Evolutionary conservation across 1,140 invertebrate species (phyloP), one percentile per base, ranked within the genome.

Genomic region (Halesus radiatus): DNA sequence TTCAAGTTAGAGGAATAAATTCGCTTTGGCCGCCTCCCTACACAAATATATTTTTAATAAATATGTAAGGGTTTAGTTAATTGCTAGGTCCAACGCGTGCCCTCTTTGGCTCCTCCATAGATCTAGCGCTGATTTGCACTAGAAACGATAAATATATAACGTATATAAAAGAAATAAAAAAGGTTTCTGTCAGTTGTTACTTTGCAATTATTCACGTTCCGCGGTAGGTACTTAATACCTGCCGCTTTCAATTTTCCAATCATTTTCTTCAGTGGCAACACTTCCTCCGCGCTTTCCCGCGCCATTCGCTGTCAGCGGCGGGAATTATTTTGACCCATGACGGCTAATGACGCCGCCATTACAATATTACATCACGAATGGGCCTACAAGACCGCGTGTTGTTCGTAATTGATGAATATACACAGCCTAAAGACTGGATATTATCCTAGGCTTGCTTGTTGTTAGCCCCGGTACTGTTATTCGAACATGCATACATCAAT

Each of bases 291-390:
- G 62, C 62, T 64, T 64, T 64, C 62, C 62, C 62, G 62, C 62
- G 62, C 62, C 16, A 16, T 64, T 26, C 22, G 22, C 62, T 64
- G 62, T 64, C 62, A 64, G 62, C 22, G 56, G 18, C 18, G 16
- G 62, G 62, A 26, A 26, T 26, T 6, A 26, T 54, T 54, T 56
- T 54, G 53, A 74, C 72, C 72, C 72, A 2, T 54, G 74, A 10
- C 66, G 73, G 74, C 66, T 58, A 23, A 62, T 81, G 78, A 81
- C 73, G 80, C 78, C 80, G 80, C 76, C 80, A 81, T 78, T 81
- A 81, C 23, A 76, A 70, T 76, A 81, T 78, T 81, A 78, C 23
- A 18, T 29, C 80, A 72, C 76, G 66, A 78, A 74, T 75, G 3
- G 6, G 20, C 0, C 23, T 64, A 64, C 62, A 64, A 64, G 62